Evolutionary conservation across 2,888 invertebrate genomes (phyloP).

Genomic region (Branchinecta sandiegonensis): DNA sequence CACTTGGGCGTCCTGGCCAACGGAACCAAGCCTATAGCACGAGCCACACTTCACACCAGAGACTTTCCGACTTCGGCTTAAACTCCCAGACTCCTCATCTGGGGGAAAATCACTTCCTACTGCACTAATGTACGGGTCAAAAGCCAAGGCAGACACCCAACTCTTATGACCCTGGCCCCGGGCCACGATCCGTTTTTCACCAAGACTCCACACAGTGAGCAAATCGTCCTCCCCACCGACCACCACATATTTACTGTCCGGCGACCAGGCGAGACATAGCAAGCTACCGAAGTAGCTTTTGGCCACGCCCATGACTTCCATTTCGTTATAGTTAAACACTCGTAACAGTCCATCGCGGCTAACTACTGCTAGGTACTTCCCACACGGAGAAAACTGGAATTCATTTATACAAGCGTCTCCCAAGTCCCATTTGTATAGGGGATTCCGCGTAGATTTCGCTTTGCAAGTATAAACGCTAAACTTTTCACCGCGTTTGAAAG

Average conservation of each 20-base stretch:
- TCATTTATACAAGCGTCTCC: slow-evolving; percentile 83
- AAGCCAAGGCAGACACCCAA: slow-evolving; percentile 94
- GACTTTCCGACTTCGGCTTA: slow-evolving; percentile 26
- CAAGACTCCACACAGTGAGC: slow-evolving; percentile 90
- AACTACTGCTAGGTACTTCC: slow-evolving; percentile 78
- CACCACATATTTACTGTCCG: slow-evolving; percentile 84
- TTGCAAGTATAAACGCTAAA: slow-evolving; percentile 90
- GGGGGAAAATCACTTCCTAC: slow-evolving; percentile 38
- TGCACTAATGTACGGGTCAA: slow-evolving; percentile 69
- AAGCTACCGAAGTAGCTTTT: slow-evolving; percentile 97
- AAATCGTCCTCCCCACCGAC: slow-evolving; percentile 98
- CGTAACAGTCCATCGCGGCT: slow-evolving; percentile 50
- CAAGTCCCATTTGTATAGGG: slow-evolving; percentile 77
- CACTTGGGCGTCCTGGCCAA: slow-evolving; percentile 93
- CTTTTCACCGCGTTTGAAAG: slow-evolving; percentile 85
- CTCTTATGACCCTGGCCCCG: slow-evolving; percentile 93
- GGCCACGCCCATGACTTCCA: slow-evolving; percentile 86
- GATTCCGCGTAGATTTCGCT: slow-evolving; percentile 89
- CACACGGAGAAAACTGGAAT: slow-evolving; percentile 91
- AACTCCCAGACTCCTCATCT: slow-evolving; percentile 27
- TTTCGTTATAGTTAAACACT: slow-evolving; percentile 83
- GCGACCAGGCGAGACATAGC: slow-evolving; percentile 95
- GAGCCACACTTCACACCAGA: slow-evolving; percentile 33
- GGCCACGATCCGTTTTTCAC: slow-evolving; percentile 85
- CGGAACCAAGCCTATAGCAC: slow-evolving; percentile 76